These are phyloP conservation scores for Enoplosus armatus DNA, from an alignment of 2,797 vertebrate species.

Conservation along the genomic window DNA sequence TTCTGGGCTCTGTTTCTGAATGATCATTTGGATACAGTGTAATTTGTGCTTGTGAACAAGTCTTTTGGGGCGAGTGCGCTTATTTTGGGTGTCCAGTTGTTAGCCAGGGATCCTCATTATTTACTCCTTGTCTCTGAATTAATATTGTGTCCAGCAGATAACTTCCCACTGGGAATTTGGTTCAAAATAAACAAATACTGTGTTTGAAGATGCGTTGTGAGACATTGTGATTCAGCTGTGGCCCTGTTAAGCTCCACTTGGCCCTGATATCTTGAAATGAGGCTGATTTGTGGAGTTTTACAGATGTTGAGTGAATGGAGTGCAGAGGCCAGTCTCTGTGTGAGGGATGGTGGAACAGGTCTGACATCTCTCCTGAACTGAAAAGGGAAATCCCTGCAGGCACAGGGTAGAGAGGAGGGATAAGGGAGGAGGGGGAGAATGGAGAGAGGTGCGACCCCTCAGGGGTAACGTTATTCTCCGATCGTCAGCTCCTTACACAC, in stretches of 20 bases:
- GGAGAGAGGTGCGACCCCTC: slow-evolving; percentile 80
- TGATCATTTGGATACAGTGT: neutral
- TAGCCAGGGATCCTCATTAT: neutral
- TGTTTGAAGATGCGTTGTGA: slow-evolving; percentile 14
- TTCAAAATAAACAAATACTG: slow-evolving; percentile 14
- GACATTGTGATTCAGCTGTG: slow-evolving; percentile 33
- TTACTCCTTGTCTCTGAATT: slow-evolving; percentile 1
- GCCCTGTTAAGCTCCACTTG: slow-evolving; percentile 15
- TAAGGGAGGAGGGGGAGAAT: slow-evolving; percentile 65
- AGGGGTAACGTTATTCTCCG: slow-evolving; percentile 78
- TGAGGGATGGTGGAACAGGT: slow-evolving; percentile 76
- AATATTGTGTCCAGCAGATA: neutral
- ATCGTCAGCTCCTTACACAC: slow-evolving; percentile 73
- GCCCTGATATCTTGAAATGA: slow-evolving; percentile 42
- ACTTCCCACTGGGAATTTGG: neutral
- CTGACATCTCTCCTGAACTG: slow-evolving; percentile 83
- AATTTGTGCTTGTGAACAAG: neutral
- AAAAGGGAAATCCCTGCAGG: slow-evolving; percentile 84
- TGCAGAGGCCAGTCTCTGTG: slow-evolving; percentile 61
- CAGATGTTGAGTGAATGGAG: slow-evolving; percentile 64
- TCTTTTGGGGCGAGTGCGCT: neutral
- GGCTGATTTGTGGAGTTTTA: slow-evolving; percentile 59
- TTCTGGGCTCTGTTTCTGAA: neutral
- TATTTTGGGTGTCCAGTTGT: neutral
- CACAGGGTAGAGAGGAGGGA: slow-evolving; percentile 55